Evolutionary conservation across 2,797 vertebrate genomes (phyloP), one percentile per base, ranked within the genome.

Genomic region (Salmo trutta): DNA sequence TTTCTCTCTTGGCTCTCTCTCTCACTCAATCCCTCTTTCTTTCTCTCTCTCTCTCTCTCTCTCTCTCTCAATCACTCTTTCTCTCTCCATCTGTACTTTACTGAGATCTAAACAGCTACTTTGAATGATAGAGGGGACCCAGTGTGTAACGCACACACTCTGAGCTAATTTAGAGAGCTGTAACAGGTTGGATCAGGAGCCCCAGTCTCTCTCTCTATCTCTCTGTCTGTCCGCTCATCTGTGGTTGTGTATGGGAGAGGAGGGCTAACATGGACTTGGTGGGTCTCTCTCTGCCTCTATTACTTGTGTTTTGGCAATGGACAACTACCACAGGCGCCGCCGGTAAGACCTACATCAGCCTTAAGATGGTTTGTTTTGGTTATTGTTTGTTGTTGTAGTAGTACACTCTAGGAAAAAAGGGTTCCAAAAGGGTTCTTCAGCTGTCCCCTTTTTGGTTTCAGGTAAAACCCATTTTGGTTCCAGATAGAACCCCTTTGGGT

Each of bases 251-350:
- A 73, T 77, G 74, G 66, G 89, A 88, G 75, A 73, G 81, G 76
- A 79, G 76, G 82, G 72, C 77, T 86, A 88, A 88, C 90, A 95
- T 95, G 94, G 92, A 92, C 75, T 86, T 75, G 82, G 78, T 87
- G 84, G 86, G 86, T 85, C 81, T 91, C 76, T 90, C 85, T 77
- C 84, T 90, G 78, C 83, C 88, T 75, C 56, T 90, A 52, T 77
- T 89, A 29, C 78, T 90, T 51, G 75, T 85, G 54, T 87, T 89
- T 80, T 89, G 83, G 62, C 82, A 86, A 70, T 85, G 87, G 87
- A 89, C 77, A 52, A 66, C 80, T 76, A 83, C 78, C 41, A 70
- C 83, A 29, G 86, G 87, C 74, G 75, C 84, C 74, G 74, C 84
- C 0, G 93, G 94, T 95, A 92, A 94, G 91, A 73, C 75, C 53